Evolutionary conservation across 2,888 invertebrate species (phyloP), one percentile per base, ranked within the genome.

Genomic region (Papilio gigon): DNA sequence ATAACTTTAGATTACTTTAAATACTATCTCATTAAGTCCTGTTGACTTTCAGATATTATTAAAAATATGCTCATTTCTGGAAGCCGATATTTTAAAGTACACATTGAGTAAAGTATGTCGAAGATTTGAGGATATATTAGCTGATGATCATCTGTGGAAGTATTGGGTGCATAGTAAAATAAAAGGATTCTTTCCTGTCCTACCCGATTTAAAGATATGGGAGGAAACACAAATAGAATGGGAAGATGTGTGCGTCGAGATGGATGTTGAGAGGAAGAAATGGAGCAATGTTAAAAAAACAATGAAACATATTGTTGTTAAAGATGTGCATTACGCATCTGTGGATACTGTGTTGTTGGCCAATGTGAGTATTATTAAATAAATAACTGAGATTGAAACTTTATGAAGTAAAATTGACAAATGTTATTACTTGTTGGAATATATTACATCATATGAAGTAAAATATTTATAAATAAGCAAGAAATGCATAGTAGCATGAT

Each of bases 31-130:
- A n/a, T n/a, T n/a, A 11, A 50, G 12, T 17, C 25, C 4, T 42
- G 20, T 30, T 20, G 33, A 35, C 63, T 92, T 91, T 65, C 86
- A 94, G 93, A 92, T 94, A 75, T 90, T 94, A 74, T 84, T 94
- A 71, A 93, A 94, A 80, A 94, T 94, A 80, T 94, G 93, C 76
- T 93, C 93, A 35, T 93, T 90, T 77, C 74, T 94, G 77, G 93
- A 94, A 81, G 93, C 93, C 71, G 85, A 90, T 74, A 92, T 93
- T 74, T 81, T 94, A 71, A 92, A 92, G 76, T 83, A 91, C 60
- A 89, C 90, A 22, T 79, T 94, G 65, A 89, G 93, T 67, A 86
- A 89, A 77, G 93, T 93, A 6, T 94, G 94, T 80, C 92, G 87
- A 76, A 85, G 93, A 73, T 93, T 94, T 77, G 84, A 93, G 74